phyloP scores from a whole-genome alignment of 1,140 invertebrate genomes.

The Brachionus paranguensis region DNA sequence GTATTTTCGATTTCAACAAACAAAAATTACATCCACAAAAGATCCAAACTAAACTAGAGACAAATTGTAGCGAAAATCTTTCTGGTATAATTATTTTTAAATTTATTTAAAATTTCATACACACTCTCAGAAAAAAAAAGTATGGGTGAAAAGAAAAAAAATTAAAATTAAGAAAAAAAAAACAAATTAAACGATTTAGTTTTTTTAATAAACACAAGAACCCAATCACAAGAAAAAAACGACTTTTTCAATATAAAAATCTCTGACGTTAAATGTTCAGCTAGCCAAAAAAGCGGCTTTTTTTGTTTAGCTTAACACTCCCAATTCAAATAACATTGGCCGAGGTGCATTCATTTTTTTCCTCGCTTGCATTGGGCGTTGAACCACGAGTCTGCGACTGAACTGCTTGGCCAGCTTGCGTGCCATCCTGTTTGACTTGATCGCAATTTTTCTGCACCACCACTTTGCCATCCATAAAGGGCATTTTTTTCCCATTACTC shows the following conservation, averaged over 20 bases:
- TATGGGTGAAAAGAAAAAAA: background rate
- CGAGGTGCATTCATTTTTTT: background rate
- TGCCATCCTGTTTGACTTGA: background rate
- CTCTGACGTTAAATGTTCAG: background rate
- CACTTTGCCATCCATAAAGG: background rate
- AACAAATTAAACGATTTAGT: background rate
- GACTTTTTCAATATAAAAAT: background rate
- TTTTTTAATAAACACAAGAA: background rate
- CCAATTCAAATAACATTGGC: background rate
- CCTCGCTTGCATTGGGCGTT: background rate
- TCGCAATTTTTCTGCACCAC: background rate
- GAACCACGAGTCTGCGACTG: background rate
- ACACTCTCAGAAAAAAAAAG: background rate
- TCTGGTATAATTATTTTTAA: background rate
- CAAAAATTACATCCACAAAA: background rate
- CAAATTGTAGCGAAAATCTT: background rate
- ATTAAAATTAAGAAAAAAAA: background rate
- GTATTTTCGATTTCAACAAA: background rate
- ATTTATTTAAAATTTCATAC: slow-evolving; percentile 3
- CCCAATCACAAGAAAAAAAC: slow-evolving; percentile 4
- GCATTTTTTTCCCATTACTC: background rate
- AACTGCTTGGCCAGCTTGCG: background rate
- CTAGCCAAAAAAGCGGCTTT: slow-evolving; percentile 5
- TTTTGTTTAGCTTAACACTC: background rate
- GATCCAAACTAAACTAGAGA: background rate